Evolutionary conservation across 2,797 vertebrate genomes (phyloP), one percentile per base, ranked within the genome.

Genomic region (Peromyscus aztecus): DNA sequence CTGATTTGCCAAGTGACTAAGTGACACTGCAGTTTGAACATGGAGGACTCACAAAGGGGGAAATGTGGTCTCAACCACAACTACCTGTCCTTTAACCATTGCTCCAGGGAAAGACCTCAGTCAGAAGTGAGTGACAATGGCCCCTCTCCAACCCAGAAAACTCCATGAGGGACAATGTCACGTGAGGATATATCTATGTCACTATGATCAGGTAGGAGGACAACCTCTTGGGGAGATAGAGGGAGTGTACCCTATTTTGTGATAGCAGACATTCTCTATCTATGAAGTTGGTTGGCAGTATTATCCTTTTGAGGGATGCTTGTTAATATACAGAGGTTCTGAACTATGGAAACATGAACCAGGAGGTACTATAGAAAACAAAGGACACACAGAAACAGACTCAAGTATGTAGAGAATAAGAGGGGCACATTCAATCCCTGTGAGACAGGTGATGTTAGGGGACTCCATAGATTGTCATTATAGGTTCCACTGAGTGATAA

Each of bases 221-320:
- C 55, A 67, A 65, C 2, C 65, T 89, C 10, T 12, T 14, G 6
- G 12, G 1, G 2, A 73, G 2, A 61, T 1, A 63, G 29, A 77
- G 6, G 29, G 14, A 37, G 27, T 46, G 27, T 46, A 73, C 17
- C 40, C 24, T 27, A 83, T 40, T 83, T 57, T 75, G 90, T 73
- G 89, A 65, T 27, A 65, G n/a, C 57, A 61, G 89, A 94, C 78
- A 89, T 89, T 49, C 69, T 73, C 31, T 65, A 90, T 55, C 52
- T 73, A 57, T 61, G 52, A 96, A 43, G 4, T 7, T 77, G 40
- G 29, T n/a, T 71, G 49, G 29, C 8, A 37, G 49, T 19, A 46
- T 67, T 57, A 63, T 31, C 65, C 69, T 78, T 63, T 1, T 14
- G 52, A 21, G 5, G 92, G 67, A 27, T 55, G 24, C 61, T 75